Percentiles rank a stretch among this genome's conserved stretches.
Conservation (phyloP, 2,888 invertebrate genomes). For the Fragum sueziense region DNA sequence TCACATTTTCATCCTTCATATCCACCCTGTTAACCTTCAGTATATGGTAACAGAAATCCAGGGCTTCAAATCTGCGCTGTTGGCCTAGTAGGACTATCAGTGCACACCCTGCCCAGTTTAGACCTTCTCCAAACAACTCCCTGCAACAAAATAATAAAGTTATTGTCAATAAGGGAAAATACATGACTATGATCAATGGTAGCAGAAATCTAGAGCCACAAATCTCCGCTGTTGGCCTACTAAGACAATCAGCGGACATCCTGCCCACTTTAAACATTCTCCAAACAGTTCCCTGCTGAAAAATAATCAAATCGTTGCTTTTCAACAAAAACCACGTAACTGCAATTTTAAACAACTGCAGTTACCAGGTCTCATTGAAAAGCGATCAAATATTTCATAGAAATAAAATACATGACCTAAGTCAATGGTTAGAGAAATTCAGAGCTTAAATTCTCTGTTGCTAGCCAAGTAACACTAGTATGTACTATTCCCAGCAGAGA, state of each 20-base stretch:
- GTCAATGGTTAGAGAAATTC: no score
- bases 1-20: conserved; percentile 96
- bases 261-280: conserved; percentile 99
- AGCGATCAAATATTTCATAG: no score
- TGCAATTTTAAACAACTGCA: no score
- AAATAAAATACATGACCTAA: no score
- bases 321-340: no score
- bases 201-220: conserved; percentile 98
- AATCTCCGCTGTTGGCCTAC: conserved; percentile 97
- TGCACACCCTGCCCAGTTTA: conserved; percentile 99
- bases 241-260: conserved; percentile 97
- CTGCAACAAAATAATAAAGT: conserved; percentile 80
- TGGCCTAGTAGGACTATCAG: conserved; percentile 97
- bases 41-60: conserved; percentile 99
- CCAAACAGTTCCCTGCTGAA: conserved; percentile 92
- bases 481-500: no score
- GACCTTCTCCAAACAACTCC: conserved; percentile 98
- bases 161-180: no score
- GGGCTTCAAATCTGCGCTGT: conserved; percentile 96
- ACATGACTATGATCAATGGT: no score
- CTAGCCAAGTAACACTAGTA: no score
- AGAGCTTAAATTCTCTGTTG: no score
- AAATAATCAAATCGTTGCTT: no score
- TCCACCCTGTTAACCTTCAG: conserved; percentile 97
- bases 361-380: no score